phyloP scores from a whole-genome alignment of 2,113 vertebrate genomes.

The Cercocebus atys region DNA sequence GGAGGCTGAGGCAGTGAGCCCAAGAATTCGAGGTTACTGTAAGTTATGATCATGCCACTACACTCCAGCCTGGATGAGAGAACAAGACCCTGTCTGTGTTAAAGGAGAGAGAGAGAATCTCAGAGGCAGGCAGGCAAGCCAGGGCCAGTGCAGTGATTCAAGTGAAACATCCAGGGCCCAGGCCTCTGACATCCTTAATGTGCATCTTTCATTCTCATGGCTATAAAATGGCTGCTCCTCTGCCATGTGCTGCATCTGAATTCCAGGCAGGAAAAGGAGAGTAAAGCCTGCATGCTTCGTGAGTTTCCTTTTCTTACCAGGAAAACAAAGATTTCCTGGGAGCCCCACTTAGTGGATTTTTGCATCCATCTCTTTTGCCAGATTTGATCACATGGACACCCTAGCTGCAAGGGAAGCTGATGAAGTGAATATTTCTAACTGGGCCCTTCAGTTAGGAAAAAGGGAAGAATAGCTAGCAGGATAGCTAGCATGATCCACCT shows the following conservation, averaged over 20 bases:
- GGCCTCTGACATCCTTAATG: background rate
- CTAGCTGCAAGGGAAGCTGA: constrained; percentile 23
- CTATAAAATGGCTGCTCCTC: background rate
- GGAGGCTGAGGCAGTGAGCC: no score
- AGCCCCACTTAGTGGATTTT: background rate
- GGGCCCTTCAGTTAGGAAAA: background rate
- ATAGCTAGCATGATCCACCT: background rate
- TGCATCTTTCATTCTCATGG: background rate
- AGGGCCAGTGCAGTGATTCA: background rate
- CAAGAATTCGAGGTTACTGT: no score
- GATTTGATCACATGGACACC: background rate
- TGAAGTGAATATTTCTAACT: background rate
- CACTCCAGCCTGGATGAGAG: no score
- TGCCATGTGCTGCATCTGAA: background rate
- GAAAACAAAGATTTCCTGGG: constrained; percentile 10
- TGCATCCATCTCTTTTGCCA: background rate
- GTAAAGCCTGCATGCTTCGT: background rate
- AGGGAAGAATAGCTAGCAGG: background rate
- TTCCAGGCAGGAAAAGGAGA: background rate
- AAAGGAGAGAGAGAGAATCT: background rate
- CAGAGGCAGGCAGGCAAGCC: background rate
- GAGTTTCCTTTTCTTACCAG: background rate
- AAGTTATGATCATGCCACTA: no score
- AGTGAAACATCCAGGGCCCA: background rate
- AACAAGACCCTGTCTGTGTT: no score